Evolutionary conservation across 2,113 vertebrate genomes (phyloP), one percentile per base, ranked within the genome.

Genomic region (Dinomys branickii): DNA sequence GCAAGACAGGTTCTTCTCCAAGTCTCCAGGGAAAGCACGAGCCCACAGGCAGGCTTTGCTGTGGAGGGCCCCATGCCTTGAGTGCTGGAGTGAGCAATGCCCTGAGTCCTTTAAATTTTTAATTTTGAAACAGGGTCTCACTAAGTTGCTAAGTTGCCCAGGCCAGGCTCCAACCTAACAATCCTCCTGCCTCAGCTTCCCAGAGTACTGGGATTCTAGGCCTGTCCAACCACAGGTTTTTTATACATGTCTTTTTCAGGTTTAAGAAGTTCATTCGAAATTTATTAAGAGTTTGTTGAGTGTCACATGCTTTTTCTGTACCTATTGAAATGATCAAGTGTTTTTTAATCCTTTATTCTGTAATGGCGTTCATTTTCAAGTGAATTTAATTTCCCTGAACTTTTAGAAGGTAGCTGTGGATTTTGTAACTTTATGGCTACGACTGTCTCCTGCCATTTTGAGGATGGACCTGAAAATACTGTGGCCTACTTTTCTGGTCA

Each of bases 401-500:
- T 90, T 91, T 96, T 84, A 90, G 28, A 92, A 90, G 67, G 50
- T 50, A 92, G 41, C 56, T 86, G 71, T 2, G 6, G 35, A 78
- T 89, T 97, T 95, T 95, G 54, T 92, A 88, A 80, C 41, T 92
- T 87, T 80, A 56, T 90, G 89, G 44, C 65, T 90, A 96, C 30
- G 75, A n/a, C 85, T 44, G 50, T 91, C 28, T 77, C 26, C 81
- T 82, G 14, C 52, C 82, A 26, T 67, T 95, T 96, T 92, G 75
- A 52, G 59, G 67, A 90, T 75, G 24, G 86, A 44, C 83, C 52
- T 19, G 78, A 71, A 96, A 90, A 58, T 80, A 67, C 35, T 65
- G 58, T 85, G 88, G 38, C 84, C 81, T 69, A 63, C 22, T 86
- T 86, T 67, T 65, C 47, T 86, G 84, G 41, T 67, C 59, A 52